Conservation (phyloP, 1,140 invertebrate species). For the Wasmannia auropunctata region DNA sequence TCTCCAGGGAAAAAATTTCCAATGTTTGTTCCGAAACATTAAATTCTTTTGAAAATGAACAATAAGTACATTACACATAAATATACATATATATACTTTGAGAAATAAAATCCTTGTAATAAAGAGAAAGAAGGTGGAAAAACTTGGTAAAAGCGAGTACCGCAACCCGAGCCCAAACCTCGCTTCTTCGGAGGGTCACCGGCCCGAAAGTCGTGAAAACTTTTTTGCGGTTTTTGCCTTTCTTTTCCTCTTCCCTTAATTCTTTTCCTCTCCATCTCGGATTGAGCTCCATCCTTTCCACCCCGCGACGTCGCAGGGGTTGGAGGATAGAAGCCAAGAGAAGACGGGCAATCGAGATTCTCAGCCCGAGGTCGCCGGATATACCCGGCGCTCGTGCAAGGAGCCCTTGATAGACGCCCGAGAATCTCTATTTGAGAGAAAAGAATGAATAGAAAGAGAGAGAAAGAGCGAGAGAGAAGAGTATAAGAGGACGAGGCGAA, state of each 20-base stretch:
- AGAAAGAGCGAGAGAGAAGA: neutral
- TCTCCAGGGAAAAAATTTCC: neutral
- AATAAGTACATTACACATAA: neutral
- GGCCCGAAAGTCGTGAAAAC: slow-evolving; percentile 48
- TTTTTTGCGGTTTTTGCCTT: slow-evolving; percentile 22
- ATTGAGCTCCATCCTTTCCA: neutral
- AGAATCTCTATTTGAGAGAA: slow-evolving; percentile 59
- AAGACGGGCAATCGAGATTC: slow-evolving; percentile 64
- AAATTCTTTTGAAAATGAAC: neutral
- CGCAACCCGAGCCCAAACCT: neutral
- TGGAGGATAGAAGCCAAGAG: slow-evolving; percentile 39
- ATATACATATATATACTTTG: neutral
- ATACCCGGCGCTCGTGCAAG: neutral
- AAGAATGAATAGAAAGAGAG: neutral
- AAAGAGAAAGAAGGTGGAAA: slow-evolving; percentile 19
- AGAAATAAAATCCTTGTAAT: neutral
- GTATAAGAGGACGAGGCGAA: neutral
- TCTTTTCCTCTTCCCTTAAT: neutral
- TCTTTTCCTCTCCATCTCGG: neutral
- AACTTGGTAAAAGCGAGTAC: neutral
- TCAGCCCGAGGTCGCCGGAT: slow-evolving; percentile 48
- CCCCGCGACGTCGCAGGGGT: neutral
- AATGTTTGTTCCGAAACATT: neutral
- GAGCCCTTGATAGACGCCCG: slow-evolving; percentile 60
- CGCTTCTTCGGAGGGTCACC: slow-evolving; percentile 6